These are phyloP conservation scores for Labroides dimidiatus DNA, from an alignment of 2,797 vertebrate genomes.

Conservation along the genomic window DNA sequence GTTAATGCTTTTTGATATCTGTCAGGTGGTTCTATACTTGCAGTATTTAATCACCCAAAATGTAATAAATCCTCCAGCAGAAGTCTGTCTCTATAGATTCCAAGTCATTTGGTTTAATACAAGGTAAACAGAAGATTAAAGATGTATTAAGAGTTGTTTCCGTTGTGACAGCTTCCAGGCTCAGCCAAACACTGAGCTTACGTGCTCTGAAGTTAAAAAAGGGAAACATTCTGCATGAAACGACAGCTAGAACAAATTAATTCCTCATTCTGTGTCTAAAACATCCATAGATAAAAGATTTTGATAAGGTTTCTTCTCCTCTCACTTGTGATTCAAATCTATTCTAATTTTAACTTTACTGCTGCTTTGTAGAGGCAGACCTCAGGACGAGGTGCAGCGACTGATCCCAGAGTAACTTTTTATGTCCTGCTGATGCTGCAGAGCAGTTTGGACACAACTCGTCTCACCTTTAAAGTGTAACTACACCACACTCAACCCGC, in stretches of 20 bases:
- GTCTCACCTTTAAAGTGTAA: constrained; percentile 54
- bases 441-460: constrained; percentile 41
- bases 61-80: too few relatives aligned
- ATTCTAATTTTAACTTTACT: not conserved
- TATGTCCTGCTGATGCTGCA: constrained; percentile 28
- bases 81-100: too few relatives aligned
- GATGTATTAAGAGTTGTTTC: too few relatives aligned
- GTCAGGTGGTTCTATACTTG: too few relatives aligned
- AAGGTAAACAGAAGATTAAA: too few relatives aligned
- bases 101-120: too few relatives aligned
- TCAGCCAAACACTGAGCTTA: not conserved
- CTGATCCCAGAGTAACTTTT: constrained; percentile 6
- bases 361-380: not conserved
- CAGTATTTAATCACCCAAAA: too few relatives aligned
- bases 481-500: constrained; percentile 29
- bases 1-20: too few relatives aligned
- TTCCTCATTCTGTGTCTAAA: not conserved
- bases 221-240: not conserved
- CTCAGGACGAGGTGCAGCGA: constrained; percentile 2
- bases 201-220: not conserved
- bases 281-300: not conserved
- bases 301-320: not conserved
- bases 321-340: constrained; percentile 1
- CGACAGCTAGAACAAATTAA: not conserved
- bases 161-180: too few relatives aligned